phyloP scores from a whole-genome alignment of 1,140 invertebrate genomes.

The Thrips palmi region DNA sequence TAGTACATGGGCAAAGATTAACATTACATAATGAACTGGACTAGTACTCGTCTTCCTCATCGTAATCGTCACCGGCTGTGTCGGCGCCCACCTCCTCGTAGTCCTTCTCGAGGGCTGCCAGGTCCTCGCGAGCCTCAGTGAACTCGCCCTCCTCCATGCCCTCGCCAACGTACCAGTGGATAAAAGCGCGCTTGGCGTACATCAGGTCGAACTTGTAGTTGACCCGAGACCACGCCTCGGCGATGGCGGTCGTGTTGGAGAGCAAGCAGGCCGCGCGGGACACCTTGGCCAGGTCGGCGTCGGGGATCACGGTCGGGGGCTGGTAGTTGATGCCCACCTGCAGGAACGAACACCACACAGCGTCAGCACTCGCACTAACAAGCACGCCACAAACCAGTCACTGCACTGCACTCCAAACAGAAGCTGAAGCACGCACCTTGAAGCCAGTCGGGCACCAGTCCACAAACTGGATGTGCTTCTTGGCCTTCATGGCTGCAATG shows the following conservation, averaged over 20 bases:
- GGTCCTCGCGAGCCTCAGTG: constrained; percentile 42
- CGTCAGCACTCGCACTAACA: too few relatives aligned
- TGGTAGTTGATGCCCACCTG: constrained; percentile 31
- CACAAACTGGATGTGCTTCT: constrained; percentile 30
- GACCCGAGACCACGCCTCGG: constrained; percentile 55
- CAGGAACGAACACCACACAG: constrained; percentile 41
- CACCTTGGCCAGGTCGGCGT: constrained; percentile 36
- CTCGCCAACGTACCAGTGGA: constrained; percentile 44
- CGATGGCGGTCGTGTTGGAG: constrained; percentile 64
- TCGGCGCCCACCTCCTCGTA: constrained; percentile 61
- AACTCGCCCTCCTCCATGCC: constrained; percentile 61
- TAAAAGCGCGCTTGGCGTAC: constrained; percentile 40
- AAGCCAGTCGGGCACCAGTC: constrained; percentile 54
- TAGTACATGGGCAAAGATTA: too few relatives aligned
- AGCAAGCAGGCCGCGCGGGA: constrained; percentile 48
- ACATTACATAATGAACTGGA: too few relatives aligned
- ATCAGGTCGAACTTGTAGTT: constrained; percentile 69
- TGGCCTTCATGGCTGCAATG: constrained; percentile 27
- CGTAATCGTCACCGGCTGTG: too few relatives aligned
- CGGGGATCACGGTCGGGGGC: constrained; percentile 50
- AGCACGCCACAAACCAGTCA: too few relatives aligned
- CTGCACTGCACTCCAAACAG: too few relatives aligned
- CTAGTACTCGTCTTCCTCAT: too few relatives aligned
- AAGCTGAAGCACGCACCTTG: constrained; percentile 49
- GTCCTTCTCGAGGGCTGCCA: constrained; percentile 40